These are phyloP conservation scores for Nasonia longicornis DNA, from an alignment of 1,140 invertebrate species.

Conservation along the genomic window DNA sequence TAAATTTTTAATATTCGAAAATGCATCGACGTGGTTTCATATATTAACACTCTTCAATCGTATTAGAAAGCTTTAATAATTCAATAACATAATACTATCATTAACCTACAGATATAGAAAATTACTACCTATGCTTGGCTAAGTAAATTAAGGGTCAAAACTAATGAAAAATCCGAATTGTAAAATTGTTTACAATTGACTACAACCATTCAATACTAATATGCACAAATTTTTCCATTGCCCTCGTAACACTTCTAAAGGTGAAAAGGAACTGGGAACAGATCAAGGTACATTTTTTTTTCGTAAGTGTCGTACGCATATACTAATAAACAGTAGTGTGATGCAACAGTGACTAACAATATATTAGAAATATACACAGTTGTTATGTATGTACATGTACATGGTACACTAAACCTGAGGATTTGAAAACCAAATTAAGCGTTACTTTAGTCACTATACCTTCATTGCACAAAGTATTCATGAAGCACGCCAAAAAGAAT, in stretches of 20 bases:
- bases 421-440: not conserved
- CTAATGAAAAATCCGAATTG: not conserved
- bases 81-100: not conserved
- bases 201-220: constrained; percentile 34
- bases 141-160: not conserved
- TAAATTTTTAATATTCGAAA: not conserved
- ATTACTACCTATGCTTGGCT: not conserved
- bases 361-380: not conserved
- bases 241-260: constrained; percentile 42
- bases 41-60: not conserved
- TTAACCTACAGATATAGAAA: not conserved
- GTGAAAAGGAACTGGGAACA: constrained; percentile 46
- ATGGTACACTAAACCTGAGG: not conserved
- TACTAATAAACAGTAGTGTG: constrained; percentile 32
- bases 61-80: not conserved
- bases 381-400: constrained; percentile 6
- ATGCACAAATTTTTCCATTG: constrained; percentile 35
- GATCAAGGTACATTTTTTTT: constrained; percentile 48
- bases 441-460: not conserved
- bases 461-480: too few species aligned
- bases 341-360: constrained; percentile 14
- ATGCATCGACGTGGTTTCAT: not conserved
- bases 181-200: not conserved
- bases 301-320: constrained; percentile 41
- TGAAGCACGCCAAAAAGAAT: too few species aligned